Evolutionary conservation across 2,797 vertebrate species (phyloP).

Genomic region (Esox masquinongy): DNA sequence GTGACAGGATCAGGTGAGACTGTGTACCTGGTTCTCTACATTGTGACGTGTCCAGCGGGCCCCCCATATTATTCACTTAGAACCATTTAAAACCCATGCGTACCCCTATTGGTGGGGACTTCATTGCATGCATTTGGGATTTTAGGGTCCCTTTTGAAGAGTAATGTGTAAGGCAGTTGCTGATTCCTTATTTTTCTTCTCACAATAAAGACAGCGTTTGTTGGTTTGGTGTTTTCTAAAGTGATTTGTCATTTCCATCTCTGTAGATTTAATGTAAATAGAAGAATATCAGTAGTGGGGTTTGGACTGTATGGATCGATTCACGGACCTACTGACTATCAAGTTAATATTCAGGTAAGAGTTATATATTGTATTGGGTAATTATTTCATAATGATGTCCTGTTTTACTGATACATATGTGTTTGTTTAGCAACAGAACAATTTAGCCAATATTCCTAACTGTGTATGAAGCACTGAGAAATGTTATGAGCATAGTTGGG

Average conservation of each 20-base stretch:
- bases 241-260: not conserved
- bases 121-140: no score
- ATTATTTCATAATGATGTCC: not conserved
- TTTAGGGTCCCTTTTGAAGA: no score
- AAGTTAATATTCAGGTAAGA: slow-evolving; percentile 96
- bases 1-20: slow-evolving; percentile 93
- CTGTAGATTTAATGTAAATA: slow-evolving; percentile 93
- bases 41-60: not conserved
- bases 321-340: slow-evolving; percentile 96
- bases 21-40: not conserved
- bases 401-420: not conserved
- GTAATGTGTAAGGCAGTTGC: no score
- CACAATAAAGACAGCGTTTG: not conserved
- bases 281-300: slow-evolving; percentile 94
- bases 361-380: not conserved
- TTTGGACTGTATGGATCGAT: slow-evolving; percentile 98
- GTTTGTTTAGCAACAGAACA: not conserved
- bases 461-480: not conserved
- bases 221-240: not conserved
- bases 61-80: not conserved
- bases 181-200: not conserved
- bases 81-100: not conserved
- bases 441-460: not conserved
- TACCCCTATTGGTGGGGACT: not conserved
- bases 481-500: not conserved